These are phyloP conservation scores for Alviniconcha strummeri DNA, from an alignment of 2,888 invertebrate genomes.

Conservation along the genomic window DNA sequence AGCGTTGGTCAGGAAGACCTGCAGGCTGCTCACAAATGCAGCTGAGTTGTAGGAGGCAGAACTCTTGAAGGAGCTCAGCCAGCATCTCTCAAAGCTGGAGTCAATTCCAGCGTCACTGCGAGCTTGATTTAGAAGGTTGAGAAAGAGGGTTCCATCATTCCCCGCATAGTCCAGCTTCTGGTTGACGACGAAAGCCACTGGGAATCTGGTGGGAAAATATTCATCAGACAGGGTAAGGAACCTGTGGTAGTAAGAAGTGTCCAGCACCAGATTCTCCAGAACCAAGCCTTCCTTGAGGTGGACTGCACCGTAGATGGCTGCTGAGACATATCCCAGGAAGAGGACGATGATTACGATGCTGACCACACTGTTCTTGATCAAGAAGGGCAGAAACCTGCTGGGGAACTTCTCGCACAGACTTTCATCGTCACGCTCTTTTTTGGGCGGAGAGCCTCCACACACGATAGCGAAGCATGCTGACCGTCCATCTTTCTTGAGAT, in stretches of 20 bases:
- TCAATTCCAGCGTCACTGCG: conserved; percentile 27
- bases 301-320: conserved; percentile 56
- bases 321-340: conserved; percentile 52
- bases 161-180: conserved; percentile 38
- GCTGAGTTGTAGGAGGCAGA: conserved; percentile 32
- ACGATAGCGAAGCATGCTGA: conserved; percentile 64
- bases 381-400: conserved; percentile 45
- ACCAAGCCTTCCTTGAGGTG: conserved; percentile 56
- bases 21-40: conserved; percentile 34
- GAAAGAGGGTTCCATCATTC: not conserved
- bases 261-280: conserved; percentile 53
- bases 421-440: conserved; percentile 45
- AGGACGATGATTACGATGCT: conserved; percentile 47
- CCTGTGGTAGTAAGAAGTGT: conserved; percentile 54
- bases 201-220: conserved; percentile 44
- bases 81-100: conserved; percentile 35
- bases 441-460: conserved; percentile 51
- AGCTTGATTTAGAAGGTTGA: conserved; percentile 19
- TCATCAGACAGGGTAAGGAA: conserved; percentile 41
- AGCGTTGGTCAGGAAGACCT: conserved; percentile 28
- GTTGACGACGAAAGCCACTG: conserved; percentile 47
- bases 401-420: conserved; percentile 56
- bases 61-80: conserved; percentile 35
- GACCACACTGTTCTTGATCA: conserved; percentile 16
- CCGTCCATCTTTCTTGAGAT: conserved; percentile 40